These are phyloP conservation scores for Catocala sponsa DNA, from an alignment of 2,888 invertebrate species.

Conservation along the genomic window DNA sequence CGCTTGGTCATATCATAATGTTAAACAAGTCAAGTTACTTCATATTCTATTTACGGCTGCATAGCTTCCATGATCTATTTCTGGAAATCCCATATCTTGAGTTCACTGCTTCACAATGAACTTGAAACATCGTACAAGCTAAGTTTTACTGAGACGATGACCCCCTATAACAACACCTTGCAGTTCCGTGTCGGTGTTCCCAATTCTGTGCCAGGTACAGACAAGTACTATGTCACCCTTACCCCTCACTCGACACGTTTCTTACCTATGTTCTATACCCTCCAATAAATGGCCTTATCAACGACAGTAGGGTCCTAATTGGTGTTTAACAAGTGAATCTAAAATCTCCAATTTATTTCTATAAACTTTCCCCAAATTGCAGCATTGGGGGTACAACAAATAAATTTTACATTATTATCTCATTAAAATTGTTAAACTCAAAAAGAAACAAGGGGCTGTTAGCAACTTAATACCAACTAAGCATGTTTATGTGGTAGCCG, in stretches of 20 bases:
- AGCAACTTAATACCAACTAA: conserved; percentile 43
- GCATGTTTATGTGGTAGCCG: conserved; percentile 26
- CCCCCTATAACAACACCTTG: conserved; percentile 53
- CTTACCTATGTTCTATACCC: conserved; percentile 57
- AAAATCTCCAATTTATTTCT: conserved; percentile 22
- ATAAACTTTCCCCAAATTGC: conserved; percentile 12
- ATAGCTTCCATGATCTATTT: conserved; percentile 35
- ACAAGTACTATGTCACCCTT: conserved; percentile 71
- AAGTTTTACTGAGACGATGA: conserved; percentile 43
- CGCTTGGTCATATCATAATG: neutral
- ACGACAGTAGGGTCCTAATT: conserved; percentile 50
- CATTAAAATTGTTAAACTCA: conserved; percentile 30
- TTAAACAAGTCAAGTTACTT: conserved; percentile 33
- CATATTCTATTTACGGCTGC: conserved; percentile 31
- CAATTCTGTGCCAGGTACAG: conserved; percentile 69
- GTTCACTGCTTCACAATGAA: conserved; percentile 38
- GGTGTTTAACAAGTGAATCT: conserved; percentile 46
- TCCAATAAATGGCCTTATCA: conserved; percentile 53
- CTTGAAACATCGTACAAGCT: conserved; percentile 34
- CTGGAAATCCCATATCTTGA: conserved; percentile 30
- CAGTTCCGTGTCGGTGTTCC: conserved; percentile 52
- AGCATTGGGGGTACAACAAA: conserved; percentile 8
- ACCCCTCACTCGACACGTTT: conserved; percentile 63
- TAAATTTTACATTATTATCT: conserved; percentile 29
- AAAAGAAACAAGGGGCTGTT: conserved; percentile 30